Evolutionary conservation across 2,888 invertebrate species (phyloP).

Genomic region (Cantharis rufa): DNA sequence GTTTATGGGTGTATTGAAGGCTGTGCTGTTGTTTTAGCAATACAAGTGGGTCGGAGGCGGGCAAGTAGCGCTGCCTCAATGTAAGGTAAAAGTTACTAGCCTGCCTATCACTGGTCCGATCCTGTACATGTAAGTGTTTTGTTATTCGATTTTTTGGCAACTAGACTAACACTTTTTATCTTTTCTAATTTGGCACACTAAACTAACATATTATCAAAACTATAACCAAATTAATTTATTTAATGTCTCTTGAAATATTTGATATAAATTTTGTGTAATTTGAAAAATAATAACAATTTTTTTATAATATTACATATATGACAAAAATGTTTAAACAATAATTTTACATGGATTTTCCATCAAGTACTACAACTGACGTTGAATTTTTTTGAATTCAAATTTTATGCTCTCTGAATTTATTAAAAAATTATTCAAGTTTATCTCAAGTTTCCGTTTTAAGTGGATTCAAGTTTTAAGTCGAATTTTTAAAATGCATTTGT

Average conservation of each 20-base stretch:
- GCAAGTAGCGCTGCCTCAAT: constrained; percentile 56
- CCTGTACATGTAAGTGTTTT: constrained; percentile 29
- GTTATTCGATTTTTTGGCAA: constrained; percentile 15
- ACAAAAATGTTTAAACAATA: background rate
- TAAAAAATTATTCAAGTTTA: background rate
- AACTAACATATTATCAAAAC: background rate
- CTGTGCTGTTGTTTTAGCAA: constrained; percentile 56
- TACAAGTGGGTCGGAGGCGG: constrained; percentile 56
- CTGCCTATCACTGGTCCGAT: constrained; percentile 26
- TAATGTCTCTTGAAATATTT: background rate
- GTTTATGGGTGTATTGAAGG: constrained; percentile 40
- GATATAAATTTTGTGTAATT: background rate
- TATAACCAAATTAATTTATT: background rate
- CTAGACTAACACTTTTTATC: constrained; percentile 10
- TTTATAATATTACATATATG: no score
- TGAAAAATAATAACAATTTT: background rate
- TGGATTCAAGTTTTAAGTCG: no score
- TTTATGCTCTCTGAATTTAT: background rate
- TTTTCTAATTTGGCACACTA: background rate
- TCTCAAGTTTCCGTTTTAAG: background rate
- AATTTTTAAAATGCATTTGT: no score
- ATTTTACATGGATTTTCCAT: background rate
- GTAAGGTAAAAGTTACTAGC: constrained; percentile 57
- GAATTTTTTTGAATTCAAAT: background rate
- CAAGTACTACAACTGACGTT: background rate